Conservation (phyloP, 37 sponge, comb jelly and placozoan genomes). For the Geodia barretti region DNA sequence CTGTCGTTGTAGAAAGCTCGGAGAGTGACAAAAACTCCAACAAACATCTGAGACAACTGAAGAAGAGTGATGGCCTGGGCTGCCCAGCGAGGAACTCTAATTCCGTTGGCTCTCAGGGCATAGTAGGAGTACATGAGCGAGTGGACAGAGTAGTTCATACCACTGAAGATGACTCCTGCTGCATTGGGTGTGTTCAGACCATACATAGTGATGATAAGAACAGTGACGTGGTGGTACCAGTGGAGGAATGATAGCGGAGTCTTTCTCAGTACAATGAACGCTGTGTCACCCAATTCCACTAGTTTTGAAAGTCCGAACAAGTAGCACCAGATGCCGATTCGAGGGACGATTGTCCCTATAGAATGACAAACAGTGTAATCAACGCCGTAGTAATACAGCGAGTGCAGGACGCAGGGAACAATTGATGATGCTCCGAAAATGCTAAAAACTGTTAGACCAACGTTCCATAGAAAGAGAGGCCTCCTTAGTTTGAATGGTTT, state of each 20-base stretch:
- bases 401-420: conserved; percentile 1
- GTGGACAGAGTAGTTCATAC: conserved; percentile 80
- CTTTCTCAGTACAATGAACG: conserved; percentile 84
- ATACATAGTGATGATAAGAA: conserved; percentile 72
- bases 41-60: conserved; percentile 81
- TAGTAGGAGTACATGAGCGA: conserved; percentile 88
- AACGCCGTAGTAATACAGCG: conserved; percentile 7
- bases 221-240: conserved; percentile 88
- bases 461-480: conserved; percentile 57
- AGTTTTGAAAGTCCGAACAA: conserved; percentile 75
- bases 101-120: conserved; percentile 70
- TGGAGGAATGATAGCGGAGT: conserved; percentile 74
- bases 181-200: not conserved
- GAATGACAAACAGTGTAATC: conserved; percentile 16
- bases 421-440: conserved; percentile 13
- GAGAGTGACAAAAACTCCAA: conserved; percentile 48
- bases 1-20: conserved; percentile 19
- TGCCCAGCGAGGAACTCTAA: conserved; percentile 38
- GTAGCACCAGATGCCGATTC: conserved; percentile 58
- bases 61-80: conserved; percentile 65
- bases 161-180: conserved; percentile 36
- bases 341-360: not conserved
- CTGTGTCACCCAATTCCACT: conserved; percentile 77
- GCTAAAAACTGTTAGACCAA: conserved; percentile 51
- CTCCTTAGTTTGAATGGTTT: conserved; percentile 5